Base-by-base conservation (phyloP, 2,797 vertebrate species). In the Triplophysa bombifrons region DNA sequence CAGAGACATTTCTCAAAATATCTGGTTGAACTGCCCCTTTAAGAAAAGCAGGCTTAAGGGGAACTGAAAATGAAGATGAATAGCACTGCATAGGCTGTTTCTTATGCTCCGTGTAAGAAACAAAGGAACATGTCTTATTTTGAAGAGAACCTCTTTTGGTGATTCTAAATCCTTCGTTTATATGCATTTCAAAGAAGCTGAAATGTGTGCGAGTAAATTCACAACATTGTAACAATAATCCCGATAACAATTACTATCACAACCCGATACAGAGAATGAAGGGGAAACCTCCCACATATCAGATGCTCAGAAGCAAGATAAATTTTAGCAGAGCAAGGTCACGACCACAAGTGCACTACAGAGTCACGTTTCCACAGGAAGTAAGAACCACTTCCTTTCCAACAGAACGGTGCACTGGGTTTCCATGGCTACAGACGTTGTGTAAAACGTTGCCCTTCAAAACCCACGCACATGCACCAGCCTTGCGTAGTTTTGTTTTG, bases 311-410 rank as follows among this genome's bases (percentile, higher is more conserved):
- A 71, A 46, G 72, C 63, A 58, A 65, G 68, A 53, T 72, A 69
- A n/a, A 30, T 73, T 63, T 71, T n/a, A 76, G 73, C 55, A 30
- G 61, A 46, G 13, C 68, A 44, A 70, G 72, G 70, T 68, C 71
- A 74, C 13, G 1, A 72, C 60, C 67, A 72, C 78, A 72, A 48
- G 67, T 75, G 68, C 73, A 76, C 64, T 48, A 41, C 34, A 72
- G 61, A 67, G 77, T 72, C 68, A 78, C 56, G 46, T 79, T 84
- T 85, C 72, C 66, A 85, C 85, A 86, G 85, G 85, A 86, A 86
- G 75, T 75, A 38, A 27, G 51, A 58, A 72, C 82, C 82, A 84
- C 85, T 85, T 86, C 85, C 85, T 82, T 75, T 68, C 14, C 64
- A 77, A 76, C 69, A 41, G 50, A 82, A 79, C 17, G 34, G 48